Evolutionary conservation across 2,888 invertebrate species (phyloP).

Genomic region (Sycophila texana): DNA sequence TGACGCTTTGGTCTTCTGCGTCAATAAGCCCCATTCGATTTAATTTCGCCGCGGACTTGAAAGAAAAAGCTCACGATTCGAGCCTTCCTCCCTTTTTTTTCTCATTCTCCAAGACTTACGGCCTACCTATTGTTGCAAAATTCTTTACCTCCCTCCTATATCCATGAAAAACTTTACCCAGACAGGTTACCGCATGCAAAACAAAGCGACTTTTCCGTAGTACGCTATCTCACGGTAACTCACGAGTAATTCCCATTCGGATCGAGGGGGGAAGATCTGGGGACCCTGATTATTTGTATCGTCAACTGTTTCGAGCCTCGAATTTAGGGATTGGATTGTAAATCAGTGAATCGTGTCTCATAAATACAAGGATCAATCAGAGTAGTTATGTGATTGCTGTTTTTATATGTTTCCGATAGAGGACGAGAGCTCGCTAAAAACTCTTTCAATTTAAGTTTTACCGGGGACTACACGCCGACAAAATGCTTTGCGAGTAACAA

Average conservation of each 20-base stretch:
- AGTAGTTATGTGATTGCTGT: constrained; percentile 5
- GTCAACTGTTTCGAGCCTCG: neutral
- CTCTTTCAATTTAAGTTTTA: constrained; percentile 15
- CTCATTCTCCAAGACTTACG: too few species aligned
- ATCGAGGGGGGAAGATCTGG: neutral
- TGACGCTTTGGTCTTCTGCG: constrained; percentile 59
- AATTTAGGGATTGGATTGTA: neutral
- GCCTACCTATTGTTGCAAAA: neutral
- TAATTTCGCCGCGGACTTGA: constrained; percentile 58
- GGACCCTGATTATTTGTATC: neutral
- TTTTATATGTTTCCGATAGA: neutral
- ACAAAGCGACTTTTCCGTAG: constrained; percentile 7
- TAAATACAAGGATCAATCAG: constrained; percentile 5
- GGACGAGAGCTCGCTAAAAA: neutral
- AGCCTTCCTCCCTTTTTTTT: too few species aligned
- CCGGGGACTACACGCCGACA: neutral
- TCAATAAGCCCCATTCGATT: constrained; percentile 59
- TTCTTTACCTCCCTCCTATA: neutral
- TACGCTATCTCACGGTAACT: constrained; percentile 3
- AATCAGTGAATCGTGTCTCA: constrained; percentile 10
- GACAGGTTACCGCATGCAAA: neutral
- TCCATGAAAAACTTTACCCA: neutral
- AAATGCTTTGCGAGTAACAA: too few species aligned
- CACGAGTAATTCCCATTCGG: too few species aligned
- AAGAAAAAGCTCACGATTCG: too few species aligned